Evolutionary conservation across 2,888 invertebrate species (phyloP).

Genomic region (Patella depressa): DNA sequence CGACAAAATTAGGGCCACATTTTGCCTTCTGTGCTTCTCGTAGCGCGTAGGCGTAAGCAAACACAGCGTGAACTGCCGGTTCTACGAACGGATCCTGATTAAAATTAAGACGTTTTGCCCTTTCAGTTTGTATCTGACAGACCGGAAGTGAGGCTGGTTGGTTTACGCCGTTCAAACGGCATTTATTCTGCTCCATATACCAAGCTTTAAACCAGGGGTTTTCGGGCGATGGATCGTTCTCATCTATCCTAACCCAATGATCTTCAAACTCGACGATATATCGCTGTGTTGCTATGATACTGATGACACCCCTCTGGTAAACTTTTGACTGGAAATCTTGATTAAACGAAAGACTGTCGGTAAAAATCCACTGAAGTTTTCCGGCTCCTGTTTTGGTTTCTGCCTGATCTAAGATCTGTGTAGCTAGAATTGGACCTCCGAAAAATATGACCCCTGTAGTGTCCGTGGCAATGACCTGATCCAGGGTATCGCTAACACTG

Average conservation of each 20-base stretch:
- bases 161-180: conserved; percentile 46
- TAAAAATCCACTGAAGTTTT: conserved; percentile 64
- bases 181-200: conserved; percentile 57
- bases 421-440: conserved; percentile 40
- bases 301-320: conserved; percentile 60
- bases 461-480: conserved; percentile 39
- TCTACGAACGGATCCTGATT: conserved; percentile 64
- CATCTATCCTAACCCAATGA: conserved; percentile 63
- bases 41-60: conserved; percentile 61
- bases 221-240: conserved; percentile 46
- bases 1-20: conserved; percentile 46
- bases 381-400: conserved; percentile 44
- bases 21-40: conserved; percentile 53
- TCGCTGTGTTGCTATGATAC: conserved; percentile 54
- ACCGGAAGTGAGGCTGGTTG: conserved; percentile 1
- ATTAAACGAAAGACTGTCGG: conserved; percentile 53
- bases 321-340: conserved; percentile 37
- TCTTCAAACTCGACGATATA: conserved; percentile 66
- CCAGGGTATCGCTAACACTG: conserved; percentile 29
- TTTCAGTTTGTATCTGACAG: conserved; percentile 29
- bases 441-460: conserved; percentile 59
- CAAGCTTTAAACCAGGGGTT: conserved; percentile 64
- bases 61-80: conserved; percentile 64
- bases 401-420: conserved; percentile 44
- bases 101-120: conserved; percentile 41